Evolutionary conservation across 2,797 vertebrate genomes (phyloP).

Genomic region (Pipistrellus nathusii): DNA sequence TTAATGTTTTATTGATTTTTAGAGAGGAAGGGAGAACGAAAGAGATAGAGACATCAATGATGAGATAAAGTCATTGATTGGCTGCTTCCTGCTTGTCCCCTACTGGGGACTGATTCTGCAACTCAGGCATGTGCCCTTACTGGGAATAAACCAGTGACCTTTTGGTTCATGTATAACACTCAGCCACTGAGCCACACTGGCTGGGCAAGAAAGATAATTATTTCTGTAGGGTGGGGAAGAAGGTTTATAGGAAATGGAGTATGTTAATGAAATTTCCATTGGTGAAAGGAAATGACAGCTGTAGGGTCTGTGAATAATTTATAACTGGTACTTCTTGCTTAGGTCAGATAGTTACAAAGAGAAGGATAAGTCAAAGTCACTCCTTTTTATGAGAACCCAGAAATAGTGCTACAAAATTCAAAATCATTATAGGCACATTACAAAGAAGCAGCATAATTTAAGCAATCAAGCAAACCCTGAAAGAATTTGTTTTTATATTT

Average conservation of each 20-base stretch:
- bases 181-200: no score
- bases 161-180: no score
- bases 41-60: no score
- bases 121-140: no score
- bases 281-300: constrained; percentile 62
- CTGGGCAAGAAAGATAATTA: background rate
- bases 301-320: constrained; percentile 54
- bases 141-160: no score
- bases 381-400: constrained; percentile 56
- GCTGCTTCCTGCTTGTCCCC: no score
- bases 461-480: constrained; percentile 60
- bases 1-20: no score
- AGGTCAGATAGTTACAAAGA: constrained; percentile 49
- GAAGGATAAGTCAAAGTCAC: constrained; percentile 70
- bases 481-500: constrained; percentile 69
- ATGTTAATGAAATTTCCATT: constrained; percentile 68
- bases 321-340: constrained; percentile 64
- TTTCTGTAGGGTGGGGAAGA: background rate
- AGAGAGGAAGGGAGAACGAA: no score
- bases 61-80: no score
- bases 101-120: no score
- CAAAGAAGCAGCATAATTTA: constrained; percentile 62
- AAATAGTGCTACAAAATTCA: constrained; percentile 67
- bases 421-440: constrained; percentile 63
- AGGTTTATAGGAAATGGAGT: background rate